These are phyloP conservation scores for Drosophila planitibia DNA, from an alignment of 2,888 invertebrate genomes.

Conservation along the genomic window DNA sequence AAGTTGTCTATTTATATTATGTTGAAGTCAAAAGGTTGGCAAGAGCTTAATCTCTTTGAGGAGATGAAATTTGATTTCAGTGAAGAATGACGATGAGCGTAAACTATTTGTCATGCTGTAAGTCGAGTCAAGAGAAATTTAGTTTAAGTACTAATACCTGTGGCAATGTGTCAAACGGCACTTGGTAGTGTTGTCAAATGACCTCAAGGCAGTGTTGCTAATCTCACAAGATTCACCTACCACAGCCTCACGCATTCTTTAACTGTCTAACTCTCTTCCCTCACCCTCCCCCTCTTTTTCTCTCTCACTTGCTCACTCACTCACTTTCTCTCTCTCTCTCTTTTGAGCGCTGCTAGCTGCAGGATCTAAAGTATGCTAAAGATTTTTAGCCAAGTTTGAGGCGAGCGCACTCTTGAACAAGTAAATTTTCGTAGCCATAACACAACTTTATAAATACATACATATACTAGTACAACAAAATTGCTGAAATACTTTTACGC, in stretches of 20 bases:
- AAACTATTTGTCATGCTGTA: background rate
- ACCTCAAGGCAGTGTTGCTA: constrained; percentile 57
- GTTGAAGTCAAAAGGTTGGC: background rate
- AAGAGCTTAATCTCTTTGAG: background rate
- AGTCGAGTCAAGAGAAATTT: constrained; percentile 8
- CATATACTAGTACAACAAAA: constrained; percentile 14
- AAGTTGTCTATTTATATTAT: background rate
- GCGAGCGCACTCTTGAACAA: constrained; percentile 21
- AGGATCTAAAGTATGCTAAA: constrained; percentile 50
- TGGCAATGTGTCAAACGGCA: constrained; percentile 53
- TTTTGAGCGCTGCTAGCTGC: constrained; percentile 10
- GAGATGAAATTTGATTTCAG: background rate
- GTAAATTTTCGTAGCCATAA: constrained; percentile 35
- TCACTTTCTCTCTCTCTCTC: background rate
- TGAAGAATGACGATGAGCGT: background rate
- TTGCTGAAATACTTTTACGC: constrained; percentile 50
- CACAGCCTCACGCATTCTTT: constrained; percentile 12
- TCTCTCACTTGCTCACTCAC: background rate
- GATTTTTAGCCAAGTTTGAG: constrained; percentile 26
- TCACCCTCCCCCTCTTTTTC: background rate
- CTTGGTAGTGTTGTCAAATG: constrained; percentile 60
- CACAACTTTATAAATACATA: constrained; percentile 56
- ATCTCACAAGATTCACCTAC: constrained; percentile 52
- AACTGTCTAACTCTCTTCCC: constrained; percentile 2
- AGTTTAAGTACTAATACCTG: constrained; percentile 49